Conservation (phyloP, 1,140 invertebrate species). For the Acromyrmex heyeri region DNA sequence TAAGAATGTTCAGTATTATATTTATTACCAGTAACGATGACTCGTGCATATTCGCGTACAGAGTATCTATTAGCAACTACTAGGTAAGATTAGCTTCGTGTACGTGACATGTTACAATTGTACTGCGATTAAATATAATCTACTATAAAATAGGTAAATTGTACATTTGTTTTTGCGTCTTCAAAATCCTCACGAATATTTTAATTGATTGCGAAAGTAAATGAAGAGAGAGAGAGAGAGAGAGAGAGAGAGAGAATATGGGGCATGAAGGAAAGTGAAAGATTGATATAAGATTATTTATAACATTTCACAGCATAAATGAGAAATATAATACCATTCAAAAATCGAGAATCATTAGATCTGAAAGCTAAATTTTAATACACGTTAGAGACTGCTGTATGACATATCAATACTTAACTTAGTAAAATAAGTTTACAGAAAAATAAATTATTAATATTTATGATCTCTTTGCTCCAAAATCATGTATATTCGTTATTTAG, state of each 20-base stretch:
- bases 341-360: background rate
- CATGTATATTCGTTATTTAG: constrained; percentile 3
- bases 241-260: too few relatives aligned
- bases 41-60: background rate
- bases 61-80: background rate
- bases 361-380: constrained; percentile 24
- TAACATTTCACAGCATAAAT: background rate
- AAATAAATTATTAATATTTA: constrained; percentile 8
- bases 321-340: background rate
- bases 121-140: background rate
- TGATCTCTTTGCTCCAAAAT: background rate
- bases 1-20: background rate
- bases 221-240: too few relatives aligned
- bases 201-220: background rate
- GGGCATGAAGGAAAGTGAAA: background rate
- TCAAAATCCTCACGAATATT: background rate
- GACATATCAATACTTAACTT: constrained; percentile 13
- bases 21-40: constrained; percentile 7
- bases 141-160: background rate
- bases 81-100: background rate
- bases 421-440: constrained; percentile 3
- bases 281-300: background rate
- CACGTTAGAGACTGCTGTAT: background rate
- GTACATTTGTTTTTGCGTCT: background rate
- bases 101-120: constrained; percentile 11